Evolutionary conservation across 1,140 invertebrate genomes (phyloP).

Genomic region (Drosophila miranda): DNA sequence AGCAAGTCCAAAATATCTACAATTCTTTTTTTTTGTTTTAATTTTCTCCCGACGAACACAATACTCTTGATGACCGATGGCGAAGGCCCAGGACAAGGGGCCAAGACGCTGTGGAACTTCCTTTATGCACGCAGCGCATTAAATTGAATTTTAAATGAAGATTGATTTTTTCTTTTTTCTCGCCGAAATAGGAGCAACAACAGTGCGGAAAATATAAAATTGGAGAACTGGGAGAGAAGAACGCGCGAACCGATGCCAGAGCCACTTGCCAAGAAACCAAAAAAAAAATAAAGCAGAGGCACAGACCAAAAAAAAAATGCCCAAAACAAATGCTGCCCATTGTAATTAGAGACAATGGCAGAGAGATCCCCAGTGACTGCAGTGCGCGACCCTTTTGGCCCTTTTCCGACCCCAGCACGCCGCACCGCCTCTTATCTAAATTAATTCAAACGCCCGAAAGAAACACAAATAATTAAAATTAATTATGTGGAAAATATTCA

Average conservation of each 20-base stretch:
- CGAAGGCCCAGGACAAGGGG: slow-evolving; percentile 15
- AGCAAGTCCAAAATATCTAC: slow-evolving; percentile 29
- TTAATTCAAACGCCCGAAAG: slow-evolving; percentile 67
- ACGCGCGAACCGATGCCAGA: slow-evolving; percentile 29
- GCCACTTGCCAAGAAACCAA: slow-evolving; percentile 60
- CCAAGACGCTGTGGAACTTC: slow-evolving; percentile 26
- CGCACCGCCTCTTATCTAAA: slow-evolving; percentile 54
- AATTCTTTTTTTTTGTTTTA: slow-evolving; percentile 36
- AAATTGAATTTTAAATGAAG: slow-evolving; percentile 80
- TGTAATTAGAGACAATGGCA: slow-evolving; percentile 75
- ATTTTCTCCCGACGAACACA: slow-evolving; percentile 46
- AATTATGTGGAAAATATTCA: slow-evolving; percentile 80
- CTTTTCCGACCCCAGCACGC: slow-evolving; percentile 6
- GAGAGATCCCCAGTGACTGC: slow-evolving; percentile 45
- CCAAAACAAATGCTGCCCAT: slow-evolving; percentile 69
- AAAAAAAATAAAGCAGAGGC: slow-evolving; percentile 30
- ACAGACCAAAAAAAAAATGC: slow-evolving; percentile 38
- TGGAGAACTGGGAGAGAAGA: not conserved
- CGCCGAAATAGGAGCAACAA: slow-evolving; percentile 23
- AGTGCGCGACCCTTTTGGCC: slow-evolving; percentile 61
- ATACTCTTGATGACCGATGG: slow-evolving; percentile 45
- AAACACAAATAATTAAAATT: slow-evolving; percentile 77
- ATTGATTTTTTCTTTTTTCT: slow-evolving; percentile 67
- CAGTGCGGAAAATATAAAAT: slow-evolving; percentile 1
- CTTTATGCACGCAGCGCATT: slow-evolving; percentile 61